Evolutionary conservation across 2,888 invertebrate species (phyloP).

Genomic region (Cryptus viduatorius): DNA sequence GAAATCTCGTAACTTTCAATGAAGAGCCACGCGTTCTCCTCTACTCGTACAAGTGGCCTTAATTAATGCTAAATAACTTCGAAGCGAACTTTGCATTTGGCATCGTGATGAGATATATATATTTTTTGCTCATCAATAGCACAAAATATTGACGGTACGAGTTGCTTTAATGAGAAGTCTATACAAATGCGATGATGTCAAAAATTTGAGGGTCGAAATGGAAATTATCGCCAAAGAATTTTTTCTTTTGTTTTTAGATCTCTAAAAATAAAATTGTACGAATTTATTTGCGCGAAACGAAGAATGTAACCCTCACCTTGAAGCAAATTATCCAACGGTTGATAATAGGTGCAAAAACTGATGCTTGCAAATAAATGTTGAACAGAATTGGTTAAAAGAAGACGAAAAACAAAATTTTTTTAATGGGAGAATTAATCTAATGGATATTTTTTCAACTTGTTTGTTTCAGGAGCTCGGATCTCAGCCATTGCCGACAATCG

Average conservation of each 20-base stretch:
- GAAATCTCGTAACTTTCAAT: conserved; percentile 32
- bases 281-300: too few species aligned
- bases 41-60: conserved; percentile 45
- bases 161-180: background rate
- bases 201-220: too few species aligned
- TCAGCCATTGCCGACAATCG: conserved; percentile 87
- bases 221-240: too few species aligned
- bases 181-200: background rate
- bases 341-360: background rate
- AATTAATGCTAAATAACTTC: conserved; percentile 51
- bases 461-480: conserved; percentile 87
- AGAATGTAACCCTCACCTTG: too few species aligned
- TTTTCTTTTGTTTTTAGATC: too few species aligned
- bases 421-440: background rate
- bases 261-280: too few species aligned
- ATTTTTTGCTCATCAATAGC: background rate
- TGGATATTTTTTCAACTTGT: background rate
- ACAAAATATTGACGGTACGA: background rate
- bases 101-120: background rate
- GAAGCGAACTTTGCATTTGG: conserved; percentile 25
- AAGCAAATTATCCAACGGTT: too few species aligned
- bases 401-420: conserved; percentile 27
- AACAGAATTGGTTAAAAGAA: background rate
- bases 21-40: background rate
- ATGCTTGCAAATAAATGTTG: background rate